phyloP scores from a whole-genome alignment of 2,797 vertebrate genomes.

The Argentina silus region DNA sequence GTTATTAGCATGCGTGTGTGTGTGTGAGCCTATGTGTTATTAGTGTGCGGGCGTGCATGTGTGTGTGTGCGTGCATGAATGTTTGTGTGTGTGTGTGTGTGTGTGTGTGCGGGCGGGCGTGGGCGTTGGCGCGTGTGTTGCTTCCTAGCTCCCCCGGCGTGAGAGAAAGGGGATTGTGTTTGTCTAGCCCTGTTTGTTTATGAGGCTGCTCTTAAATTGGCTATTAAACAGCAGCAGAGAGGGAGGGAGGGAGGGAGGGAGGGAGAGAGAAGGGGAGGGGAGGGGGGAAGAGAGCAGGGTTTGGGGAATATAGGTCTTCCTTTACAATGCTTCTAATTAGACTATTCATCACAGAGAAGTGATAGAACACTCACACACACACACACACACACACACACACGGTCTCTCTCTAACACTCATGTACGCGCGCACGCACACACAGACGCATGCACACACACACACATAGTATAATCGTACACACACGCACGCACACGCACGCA shows the following conservation, averaged over 20 bases:
- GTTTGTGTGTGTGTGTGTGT: conserved; percentile 3
- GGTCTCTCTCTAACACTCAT: no score
- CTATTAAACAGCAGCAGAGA: conserved; percentile 24
- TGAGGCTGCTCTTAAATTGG: conserved; percentile 34
- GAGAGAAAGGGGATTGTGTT: conserved; percentile 23
- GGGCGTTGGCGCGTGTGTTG: background rate
- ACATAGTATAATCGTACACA: no score
- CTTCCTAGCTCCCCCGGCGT: background rate
- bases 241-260: background rate
- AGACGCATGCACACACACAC: no score
- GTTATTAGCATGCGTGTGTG: background rate
- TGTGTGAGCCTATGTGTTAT: background rate
- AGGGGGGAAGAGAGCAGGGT: background rate
- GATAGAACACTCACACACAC: conserved; percentile 35
- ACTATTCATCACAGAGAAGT: conserved; percentile 28
- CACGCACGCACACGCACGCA: no score
- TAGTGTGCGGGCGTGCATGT: conserved; percentile 4
- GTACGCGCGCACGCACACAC: no score
- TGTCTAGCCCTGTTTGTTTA: conserved; percentile 8
- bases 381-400: conserved; percentile 27
- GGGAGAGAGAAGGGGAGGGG: background rate
- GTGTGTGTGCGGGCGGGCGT: conserved; percentile 3
- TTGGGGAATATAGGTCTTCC: background rate
- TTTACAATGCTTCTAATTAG: background rate
- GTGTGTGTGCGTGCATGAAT: background rate